Evolutionary conservation across 2,113 vertebrate species (phyloP).

Genomic region (Trinectes maculatus): DNA sequence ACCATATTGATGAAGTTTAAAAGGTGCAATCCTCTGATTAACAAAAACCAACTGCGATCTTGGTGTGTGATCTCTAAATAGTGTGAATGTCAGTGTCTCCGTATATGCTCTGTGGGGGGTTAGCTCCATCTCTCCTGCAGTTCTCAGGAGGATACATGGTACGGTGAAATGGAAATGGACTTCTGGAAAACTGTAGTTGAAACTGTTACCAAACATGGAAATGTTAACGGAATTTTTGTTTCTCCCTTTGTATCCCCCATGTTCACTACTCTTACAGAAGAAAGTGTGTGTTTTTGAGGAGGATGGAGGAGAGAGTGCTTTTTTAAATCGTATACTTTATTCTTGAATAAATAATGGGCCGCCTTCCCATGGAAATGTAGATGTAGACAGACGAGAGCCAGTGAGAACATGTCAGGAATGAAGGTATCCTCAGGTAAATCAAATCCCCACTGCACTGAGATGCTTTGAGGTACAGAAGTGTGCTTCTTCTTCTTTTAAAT

Average conservation of each 20-base stretch:
- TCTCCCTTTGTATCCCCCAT: not conserved
- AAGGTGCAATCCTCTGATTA: too few relatives aligned
- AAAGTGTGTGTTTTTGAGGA: not conserved
- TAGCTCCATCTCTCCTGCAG: too few relatives aligned
- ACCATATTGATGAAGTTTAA: not conserved
- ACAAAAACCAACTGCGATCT: too few relatives aligned
- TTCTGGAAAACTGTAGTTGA: too few relatives aligned
- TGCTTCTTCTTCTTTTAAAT: not conserved
- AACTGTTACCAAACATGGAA: slow-evolving; percentile 33
- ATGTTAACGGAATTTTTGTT: too few relatives aligned
- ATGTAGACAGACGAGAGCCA: slow-evolving; percentile 14
- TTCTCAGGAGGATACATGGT: too few relatives aligned
- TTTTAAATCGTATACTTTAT: not conserved
- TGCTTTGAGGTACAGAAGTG: not conserved
- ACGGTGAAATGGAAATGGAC: too few relatives aligned
- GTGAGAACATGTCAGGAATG: slow-evolving; percentile 1
- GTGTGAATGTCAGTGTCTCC: too few relatives aligned
- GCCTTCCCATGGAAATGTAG: slow-evolving; percentile 10
- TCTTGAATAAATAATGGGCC: slow-evolving; percentile 9
- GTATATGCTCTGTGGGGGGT: too few relatives aligned
- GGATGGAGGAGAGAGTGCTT: not conserved
- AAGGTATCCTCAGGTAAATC: not conserved
- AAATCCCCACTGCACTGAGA: not conserved
- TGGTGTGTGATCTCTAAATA: too few relatives aligned
- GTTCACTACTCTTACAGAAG: not conserved